Conservation (phyloP, 2,797 vertebrate species). For the Acanthurus tractus region DNA sequence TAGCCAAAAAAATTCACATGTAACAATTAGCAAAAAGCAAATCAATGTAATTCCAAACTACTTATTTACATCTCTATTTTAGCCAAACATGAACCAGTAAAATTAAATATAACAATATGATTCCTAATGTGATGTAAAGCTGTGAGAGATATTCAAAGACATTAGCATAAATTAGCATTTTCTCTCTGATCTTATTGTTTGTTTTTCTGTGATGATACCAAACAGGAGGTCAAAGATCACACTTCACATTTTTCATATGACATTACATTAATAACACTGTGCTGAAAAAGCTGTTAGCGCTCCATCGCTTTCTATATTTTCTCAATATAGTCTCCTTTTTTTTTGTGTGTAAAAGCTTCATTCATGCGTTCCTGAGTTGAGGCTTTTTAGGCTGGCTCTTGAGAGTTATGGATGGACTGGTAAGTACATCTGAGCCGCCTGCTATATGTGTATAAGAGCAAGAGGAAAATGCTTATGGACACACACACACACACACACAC, state of each 20-base stretch:
- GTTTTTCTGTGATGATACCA: constrained; percentile 14
- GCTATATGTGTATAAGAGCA: constrained; percentile 37
- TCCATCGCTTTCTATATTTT: constrained; percentile 49
- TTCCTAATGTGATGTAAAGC: not conserved
- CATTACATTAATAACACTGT: constrained; percentile 16
- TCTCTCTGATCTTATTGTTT: constrained; percentile 15
- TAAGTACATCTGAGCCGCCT: constrained; percentile 58
- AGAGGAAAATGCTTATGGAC: constrained; percentile 24
- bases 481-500: constrained; percentile 15
- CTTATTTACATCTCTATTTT: not conserved
- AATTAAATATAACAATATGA: constrained; percentile 16
- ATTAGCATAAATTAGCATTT: constrained; percentile 7
- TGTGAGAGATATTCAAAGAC: not conserved
- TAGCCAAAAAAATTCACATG: too few species aligned
- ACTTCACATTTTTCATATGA: constrained; percentile 11
- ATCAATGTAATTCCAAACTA: too few species aligned
- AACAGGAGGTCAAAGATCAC: constrained; percentile 30
- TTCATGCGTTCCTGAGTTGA: constrained; percentile 53
- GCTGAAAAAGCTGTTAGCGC: constrained; percentile 43
- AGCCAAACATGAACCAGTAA: not conserved
- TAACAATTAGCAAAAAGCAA: too few species aligned
- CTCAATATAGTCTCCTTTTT: constrained; percentile 20
- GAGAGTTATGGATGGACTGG: constrained; percentile 59
- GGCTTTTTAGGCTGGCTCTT: constrained; percentile 62
- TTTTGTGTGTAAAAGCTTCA: constrained; percentile 42